Percentiles rank a stretch among this genome's conserved stretches.
These are phyloP conservation scores for Menura novaehollandiae DNA, from an alignment of 2,113 vertebrate genomes.

Conservation along the genomic window DNA sequence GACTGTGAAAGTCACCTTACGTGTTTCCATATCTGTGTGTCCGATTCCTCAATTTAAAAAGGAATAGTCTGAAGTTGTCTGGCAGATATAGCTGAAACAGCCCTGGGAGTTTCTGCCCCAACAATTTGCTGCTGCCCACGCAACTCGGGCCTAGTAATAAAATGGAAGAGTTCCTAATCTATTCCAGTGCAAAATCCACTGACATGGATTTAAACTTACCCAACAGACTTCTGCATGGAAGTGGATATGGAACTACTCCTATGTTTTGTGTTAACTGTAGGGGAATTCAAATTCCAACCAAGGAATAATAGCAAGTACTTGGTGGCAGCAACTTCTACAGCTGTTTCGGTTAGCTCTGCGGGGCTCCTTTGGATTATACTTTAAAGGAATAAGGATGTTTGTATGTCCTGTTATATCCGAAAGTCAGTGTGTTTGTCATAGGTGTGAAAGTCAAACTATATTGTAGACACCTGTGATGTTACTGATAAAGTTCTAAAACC, in stretches of 20 bases:
- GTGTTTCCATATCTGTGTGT: slow-evolving; percentile 50
- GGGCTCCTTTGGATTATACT: background rate
- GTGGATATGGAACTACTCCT: background rate
- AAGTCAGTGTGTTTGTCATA: background rate
- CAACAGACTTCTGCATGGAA: background rate
- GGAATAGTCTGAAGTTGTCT: slow-evolving; percentile 30
- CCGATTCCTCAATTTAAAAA: background rate
- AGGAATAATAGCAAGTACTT: background rate
- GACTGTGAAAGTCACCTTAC: background rate
- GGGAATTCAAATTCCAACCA: background rate
- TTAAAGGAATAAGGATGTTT: background rate
- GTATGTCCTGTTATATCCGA: background rate
- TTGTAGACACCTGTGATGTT: background rate
- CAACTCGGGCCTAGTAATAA: background rate
- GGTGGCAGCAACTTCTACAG: slow-evolving; percentile 3
- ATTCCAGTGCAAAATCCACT: background rate
- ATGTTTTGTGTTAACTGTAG: background rate
- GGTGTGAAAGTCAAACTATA: background rate
- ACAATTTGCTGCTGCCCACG: background rate
- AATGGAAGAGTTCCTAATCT: background rate
- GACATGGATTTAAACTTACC: background rate
- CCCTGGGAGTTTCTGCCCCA: background rate
- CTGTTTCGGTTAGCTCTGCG: background rate
- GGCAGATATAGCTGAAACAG: background rate
- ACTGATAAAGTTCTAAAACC: background rate